These are phyloP conservation scores for Caenorhabditis zanzibari DNA, from an alignment of 2,888 invertebrate species.

Conservation along the genomic window DNA sequence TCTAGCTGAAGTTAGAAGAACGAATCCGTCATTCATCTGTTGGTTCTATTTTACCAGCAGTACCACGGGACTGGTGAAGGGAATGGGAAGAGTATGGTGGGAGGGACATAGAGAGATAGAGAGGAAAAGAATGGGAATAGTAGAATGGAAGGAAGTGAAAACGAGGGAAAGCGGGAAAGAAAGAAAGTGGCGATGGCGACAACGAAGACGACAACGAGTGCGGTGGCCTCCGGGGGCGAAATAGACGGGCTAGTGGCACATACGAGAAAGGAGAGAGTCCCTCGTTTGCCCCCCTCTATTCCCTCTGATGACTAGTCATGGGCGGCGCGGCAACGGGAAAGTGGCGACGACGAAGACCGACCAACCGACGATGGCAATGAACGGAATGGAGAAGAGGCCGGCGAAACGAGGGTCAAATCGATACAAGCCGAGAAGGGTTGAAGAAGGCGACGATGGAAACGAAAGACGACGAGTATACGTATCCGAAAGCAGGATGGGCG, in stretches of 20 bases:
- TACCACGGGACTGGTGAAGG: slow-evolving; percentile 43
- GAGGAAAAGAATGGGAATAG: slow-evolving; percentile 27
- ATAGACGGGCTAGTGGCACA: slow-evolving; percentile 56
- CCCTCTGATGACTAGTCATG: slow-evolving; percentile 48
- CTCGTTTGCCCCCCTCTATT: slow-evolving; percentile 31
- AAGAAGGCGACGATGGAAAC: slow-evolving; percentile 25
- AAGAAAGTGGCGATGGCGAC: slow-evolving; percentile 42
- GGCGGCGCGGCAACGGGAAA: slow-evolving; percentile 54
- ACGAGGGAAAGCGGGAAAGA: slow-evolving; percentile 48
- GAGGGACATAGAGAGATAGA: slow-evolving; percentile 33
- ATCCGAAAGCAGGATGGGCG: slow-evolving; percentile 37
- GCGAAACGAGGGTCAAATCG: slow-evolving; percentile 51
- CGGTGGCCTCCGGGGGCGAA: slow-evolving; percentile 63
- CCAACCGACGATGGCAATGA: slow-evolving; percentile 54
- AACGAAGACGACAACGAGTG: slow-evolving; percentile 44
- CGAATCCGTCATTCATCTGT: slow-evolving; percentile 37
- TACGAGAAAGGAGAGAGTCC: slow-evolving; percentile 53
- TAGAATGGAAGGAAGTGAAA: slow-evolving; percentile 51
- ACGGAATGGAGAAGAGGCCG: slow-evolving; percentile 45
- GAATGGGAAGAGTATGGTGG: slow-evolving; percentile 39
- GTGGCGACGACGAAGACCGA: slow-evolving; percentile 46
- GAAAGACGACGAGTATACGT: slow-evolving; percentile 38
- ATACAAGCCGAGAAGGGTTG: slow-evolving; percentile 45
- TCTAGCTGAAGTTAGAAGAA: background rate
- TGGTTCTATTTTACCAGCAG: slow-evolving; percentile 18